These are phyloP conservation scores for Aquatica leii DNA, from an alignment of 2,888 invertebrate genomes.

Conservation along the genomic window DNA sequence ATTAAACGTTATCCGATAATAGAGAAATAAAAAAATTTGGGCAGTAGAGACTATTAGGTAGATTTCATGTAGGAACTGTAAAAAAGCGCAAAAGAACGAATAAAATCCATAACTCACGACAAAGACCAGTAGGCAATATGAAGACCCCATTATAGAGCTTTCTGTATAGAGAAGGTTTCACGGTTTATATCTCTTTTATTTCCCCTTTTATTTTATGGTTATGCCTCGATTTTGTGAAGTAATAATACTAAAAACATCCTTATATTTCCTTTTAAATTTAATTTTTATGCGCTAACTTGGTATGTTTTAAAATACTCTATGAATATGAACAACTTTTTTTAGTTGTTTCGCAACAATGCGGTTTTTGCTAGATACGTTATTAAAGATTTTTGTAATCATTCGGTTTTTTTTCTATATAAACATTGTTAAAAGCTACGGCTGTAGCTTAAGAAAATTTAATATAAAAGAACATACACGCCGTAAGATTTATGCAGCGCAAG, in stretches of 20 bases:
- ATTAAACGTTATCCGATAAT: not conserved
- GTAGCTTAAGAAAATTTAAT: conserved; percentile 33
- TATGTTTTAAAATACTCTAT: conserved; percentile 20
- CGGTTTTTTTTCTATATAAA: conserved; percentile 1
- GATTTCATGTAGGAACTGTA: conserved; percentile 26
- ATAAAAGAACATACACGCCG: conserved; percentile 42
- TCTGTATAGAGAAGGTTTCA: conserved; percentile 52
- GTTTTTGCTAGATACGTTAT: not conserved
- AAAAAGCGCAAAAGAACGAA: conserved; percentile 38
- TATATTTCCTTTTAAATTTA: conserved; percentile 54
- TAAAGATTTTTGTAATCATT: not conserved
- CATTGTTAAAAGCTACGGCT: not conserved
- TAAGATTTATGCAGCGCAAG: conserved; percentile 55
- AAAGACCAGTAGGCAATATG: conserved; percentile 51
- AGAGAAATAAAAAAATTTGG: too few relatives aligned
- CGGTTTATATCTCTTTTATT: conserved; percentile 57
- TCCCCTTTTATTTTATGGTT: conserved; percentile 56
- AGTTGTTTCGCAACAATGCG: too few relatives aligned
- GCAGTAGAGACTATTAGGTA: conserved; percentile 8
- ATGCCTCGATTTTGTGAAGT: conserved; percentile 53
- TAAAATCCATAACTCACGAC: conserved; percentile 49
- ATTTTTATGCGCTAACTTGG: conserved; percentile 48
- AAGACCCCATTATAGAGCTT: conserved; percentile 50
- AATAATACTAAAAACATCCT: conserved; percentile 56
- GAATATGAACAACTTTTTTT: conserved; percentile 16